These are phyloP conservation scores for Poeciliopsis infans DNA, from an alignment of 2,797 vertebrate species.

Conservation along the genomic window DNA sequence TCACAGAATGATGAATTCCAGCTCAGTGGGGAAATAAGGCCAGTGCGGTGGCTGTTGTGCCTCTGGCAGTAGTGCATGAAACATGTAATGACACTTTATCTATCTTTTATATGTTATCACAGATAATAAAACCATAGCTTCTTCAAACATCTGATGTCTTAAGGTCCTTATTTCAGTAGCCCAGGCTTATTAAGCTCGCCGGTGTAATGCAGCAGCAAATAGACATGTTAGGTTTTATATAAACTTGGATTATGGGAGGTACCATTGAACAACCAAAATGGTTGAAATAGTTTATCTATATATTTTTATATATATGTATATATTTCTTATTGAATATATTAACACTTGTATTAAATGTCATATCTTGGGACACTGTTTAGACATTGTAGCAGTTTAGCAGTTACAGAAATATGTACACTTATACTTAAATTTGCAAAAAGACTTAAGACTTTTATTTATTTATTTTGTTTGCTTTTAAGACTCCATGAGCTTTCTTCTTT, in stretches of 20 bases:
- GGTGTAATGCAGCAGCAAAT: conserved; percentile 17
- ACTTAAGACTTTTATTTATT: not conserved
- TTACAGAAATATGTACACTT: not conserved
- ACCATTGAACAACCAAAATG: not conserved
- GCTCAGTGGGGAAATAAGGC: conserved; percentile 65
- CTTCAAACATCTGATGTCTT: conserved; percentile 17
- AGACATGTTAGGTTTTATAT: not conserved
- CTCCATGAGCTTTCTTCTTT: not conserved
- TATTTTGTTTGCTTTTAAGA: not conserved
- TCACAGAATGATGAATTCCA: conserved; percentile 57
- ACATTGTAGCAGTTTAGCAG: too few species aligned
- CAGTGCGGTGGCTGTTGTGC: conserved; percentile 47
- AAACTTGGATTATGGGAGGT: conserved; percentile 1
- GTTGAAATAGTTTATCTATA: not conserved
- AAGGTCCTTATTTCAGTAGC: conserved; percentile 7
- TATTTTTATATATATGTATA: not conserved
- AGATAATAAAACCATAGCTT: conserved; percentile 27
- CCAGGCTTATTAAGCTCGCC: not conserved
- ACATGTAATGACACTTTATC: conserved; percentile 45
- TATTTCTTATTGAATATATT: not conserved
- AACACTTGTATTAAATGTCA: not conserved
- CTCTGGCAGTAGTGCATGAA: conserved; percentile 38
- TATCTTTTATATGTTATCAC: conserved; percentile 36
- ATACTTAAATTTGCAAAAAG: not conserved
- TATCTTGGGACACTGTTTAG: not conserved